These are phyloP conservation scores for Oryctolagus cuniculus DNA, from an alignment of 2,113 vertebrate species.

Conservation along the genomic window DNA sequence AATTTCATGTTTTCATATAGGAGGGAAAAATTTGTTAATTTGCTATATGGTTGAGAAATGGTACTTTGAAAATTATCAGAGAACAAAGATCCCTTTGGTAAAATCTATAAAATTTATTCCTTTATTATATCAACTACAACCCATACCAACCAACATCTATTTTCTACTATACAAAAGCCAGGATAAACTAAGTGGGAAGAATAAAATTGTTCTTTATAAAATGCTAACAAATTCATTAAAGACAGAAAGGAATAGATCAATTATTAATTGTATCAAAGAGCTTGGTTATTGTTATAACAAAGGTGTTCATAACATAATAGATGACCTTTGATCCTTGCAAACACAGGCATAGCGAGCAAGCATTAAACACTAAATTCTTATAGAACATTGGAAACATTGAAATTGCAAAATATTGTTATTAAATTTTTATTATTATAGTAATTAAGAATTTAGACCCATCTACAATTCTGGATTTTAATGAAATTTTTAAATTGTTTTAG, in stretches of 20 bases:
- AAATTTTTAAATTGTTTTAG: not conserved
- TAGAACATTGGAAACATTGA: not conserved
- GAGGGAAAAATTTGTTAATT: not conserved
- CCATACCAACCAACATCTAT: not conserved
- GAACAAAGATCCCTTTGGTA: not conserved
- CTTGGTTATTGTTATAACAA: not conserved
- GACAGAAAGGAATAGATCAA: not conserved
- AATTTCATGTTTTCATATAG: not conserved
- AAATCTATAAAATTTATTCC: not conserved
- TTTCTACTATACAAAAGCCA: not conserved
- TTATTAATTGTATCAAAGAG: not conserved
- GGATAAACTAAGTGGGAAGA: not conserved
- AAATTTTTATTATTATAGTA: not conserved
- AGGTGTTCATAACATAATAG: not conserved
- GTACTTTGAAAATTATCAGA: conserved; percentile 6
- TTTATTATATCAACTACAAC: not conserved
- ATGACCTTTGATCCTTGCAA: not conserved
- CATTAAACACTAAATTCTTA: not conserved
- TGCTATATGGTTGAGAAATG: not conserved
- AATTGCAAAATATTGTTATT: not conserved
- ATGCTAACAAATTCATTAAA: not conserved
- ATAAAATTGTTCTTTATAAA: not conserved
- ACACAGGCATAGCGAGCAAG: not conserved
- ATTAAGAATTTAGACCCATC: not conserved
- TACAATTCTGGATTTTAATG: not conserved